phyloP scores from a whole-genome alignment of 2,797 vertebrate species.

The Intellagama lesueurii region DNA sequence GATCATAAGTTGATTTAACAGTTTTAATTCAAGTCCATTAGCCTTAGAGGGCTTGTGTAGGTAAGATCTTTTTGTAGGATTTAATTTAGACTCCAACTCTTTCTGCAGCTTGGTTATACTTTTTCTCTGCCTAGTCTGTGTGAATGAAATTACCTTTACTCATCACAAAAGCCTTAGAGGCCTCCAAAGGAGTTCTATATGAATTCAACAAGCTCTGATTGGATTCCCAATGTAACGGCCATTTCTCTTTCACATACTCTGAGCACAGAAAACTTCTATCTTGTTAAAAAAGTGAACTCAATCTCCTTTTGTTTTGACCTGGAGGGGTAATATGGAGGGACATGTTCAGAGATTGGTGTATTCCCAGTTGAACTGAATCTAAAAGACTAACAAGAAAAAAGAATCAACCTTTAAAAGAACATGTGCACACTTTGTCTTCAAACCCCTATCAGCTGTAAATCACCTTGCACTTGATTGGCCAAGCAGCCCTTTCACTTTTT shows the following conservation, averaged over 20 bases:
- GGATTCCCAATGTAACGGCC: slow-evolving; percentile 47
- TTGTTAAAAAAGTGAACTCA: slow-evolving; percentile 55
- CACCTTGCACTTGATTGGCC: slow-evolving; percentile 32
- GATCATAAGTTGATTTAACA: slow-evolving; percentile 70
- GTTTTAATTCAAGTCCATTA: slow-evolving; percentile 75
- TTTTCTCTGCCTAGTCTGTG: slow-evolving; percentile 40
- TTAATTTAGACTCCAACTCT: slow-evolving; percentile 66
- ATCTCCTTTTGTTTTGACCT: slow-evolving; percentile 72
- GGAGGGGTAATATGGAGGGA: slow-evolving; percentile 61
- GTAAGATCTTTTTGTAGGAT: slow-evolving; percentile 52
- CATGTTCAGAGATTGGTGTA: slow-evolving; percentile 56
- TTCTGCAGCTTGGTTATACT: slow-evolving; percentile 50
- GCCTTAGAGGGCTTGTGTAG: slow-evolving; percentile 62
- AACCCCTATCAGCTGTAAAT: slow-evolving; percentile 50
- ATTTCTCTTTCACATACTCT: slow-evolving; percentile 62
- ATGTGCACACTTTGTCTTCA: slow-evolving; percentile 44
- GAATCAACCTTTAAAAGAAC: slow-evolving; percentile 61
- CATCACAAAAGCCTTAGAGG: slow-evolving; percentile 19
- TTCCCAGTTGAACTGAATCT: slow-evolving; percentile 64
- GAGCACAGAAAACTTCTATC: slow-evolving; percentile 61
- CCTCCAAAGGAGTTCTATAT: slow-evolving; percentile 33
- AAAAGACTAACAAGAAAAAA: slow-evolving; percentile 66
- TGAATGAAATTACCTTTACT: slow-evolving; percentile 56
- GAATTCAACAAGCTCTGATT: slow-evolving; percentile 49
- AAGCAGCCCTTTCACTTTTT: not conserved